A percentile compares a stretch with the other conserved stretches of the same genome.
Conservation (phyloP, 2,888 invertebrate species). For the Acanthococcus lagerstroemiae region DNA sequence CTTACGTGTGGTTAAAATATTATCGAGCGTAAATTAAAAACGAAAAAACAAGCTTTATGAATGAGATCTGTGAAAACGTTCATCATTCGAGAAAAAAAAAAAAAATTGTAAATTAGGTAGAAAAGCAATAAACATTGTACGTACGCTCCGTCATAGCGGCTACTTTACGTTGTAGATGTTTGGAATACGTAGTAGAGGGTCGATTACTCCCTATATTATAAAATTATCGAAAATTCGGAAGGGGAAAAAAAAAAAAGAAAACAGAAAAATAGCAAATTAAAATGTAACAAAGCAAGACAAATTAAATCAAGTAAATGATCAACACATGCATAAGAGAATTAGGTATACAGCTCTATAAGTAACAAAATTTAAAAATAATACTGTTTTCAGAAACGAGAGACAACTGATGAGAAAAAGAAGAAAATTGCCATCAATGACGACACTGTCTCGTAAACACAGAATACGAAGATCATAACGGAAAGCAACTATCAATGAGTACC, state of each 20-base stretch:
- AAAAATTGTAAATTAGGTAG: conserved; percentile 7
- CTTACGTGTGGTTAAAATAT: too few relatives aligned
- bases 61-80: neutral
- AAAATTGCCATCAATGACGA: too few relatives aligned
- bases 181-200: conserved; percentile 43
- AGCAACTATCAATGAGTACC: too few relatives aligned
- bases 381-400: too few relatives aligned
- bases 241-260: conserved; percentile 34
- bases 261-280: conserved; percentile 36
- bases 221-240: conserved; percentile 22
- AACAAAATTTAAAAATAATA: too few relatives aligned
- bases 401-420: too few relatives aligned
- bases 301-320: neutral
- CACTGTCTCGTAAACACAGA: too few relatives aligned
- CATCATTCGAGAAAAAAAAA: neutral
- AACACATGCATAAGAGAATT: too few relatives aligned
- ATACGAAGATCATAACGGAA: too few relatives aligned
- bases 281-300: neutral
- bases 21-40: too few relatives aligned
- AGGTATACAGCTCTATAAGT: too few relatives aligned
- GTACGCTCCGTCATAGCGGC: conserved; percentile 45
- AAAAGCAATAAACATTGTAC: conserved; percentile 39
- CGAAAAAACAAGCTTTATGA: too few relatives aligned
- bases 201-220: conserved; percentile 28
- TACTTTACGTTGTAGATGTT: conserved; percentile 46